Percentiles rank a stretch among this genome's conserved stretches.
phyloP scores from a whole-genome alignment of 1,140 invertebrate genomes.

The Neodiprion lecontei region DNA sequence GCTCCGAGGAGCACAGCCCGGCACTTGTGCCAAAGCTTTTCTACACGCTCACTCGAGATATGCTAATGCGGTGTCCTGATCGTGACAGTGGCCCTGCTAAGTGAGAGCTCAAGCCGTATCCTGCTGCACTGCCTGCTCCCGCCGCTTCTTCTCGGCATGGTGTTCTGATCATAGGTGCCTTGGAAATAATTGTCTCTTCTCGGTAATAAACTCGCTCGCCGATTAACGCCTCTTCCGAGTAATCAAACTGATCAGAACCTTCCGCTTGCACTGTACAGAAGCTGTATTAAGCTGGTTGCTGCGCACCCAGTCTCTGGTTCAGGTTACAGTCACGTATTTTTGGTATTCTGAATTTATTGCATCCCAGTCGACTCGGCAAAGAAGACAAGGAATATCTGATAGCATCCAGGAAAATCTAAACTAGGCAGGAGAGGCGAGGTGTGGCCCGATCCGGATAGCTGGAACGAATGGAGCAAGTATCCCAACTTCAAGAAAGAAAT shows the following conservation, averaged over 20 bases:
- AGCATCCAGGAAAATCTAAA: no score
- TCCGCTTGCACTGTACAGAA: no score
- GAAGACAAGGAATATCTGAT: no score
- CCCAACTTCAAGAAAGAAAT: no score
- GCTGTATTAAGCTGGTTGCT: no score
- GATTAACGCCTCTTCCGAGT: slow-evolving; percentile 41
- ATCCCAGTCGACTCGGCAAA: no score
- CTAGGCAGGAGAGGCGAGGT: no score
- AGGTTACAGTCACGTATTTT: no score
- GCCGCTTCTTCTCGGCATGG: slow-evolving; percentile 16
- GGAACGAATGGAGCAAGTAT: no score
- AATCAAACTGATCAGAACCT: slow-evolving; percentile 14
- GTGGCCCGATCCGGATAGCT: no score
- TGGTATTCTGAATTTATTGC: no score
- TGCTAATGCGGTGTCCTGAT: slow-evolving; percentile 45
- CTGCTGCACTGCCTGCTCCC: slow-evolving; percentile 17
- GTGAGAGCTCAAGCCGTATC: slow-evolving; percentile 45
- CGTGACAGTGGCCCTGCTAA: slow-evolving; percentile 44
- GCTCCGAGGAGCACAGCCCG: not conserved
- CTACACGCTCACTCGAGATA: slow-evolving; percentile 44
- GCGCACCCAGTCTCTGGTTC: no score
- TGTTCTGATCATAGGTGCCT: slow-evolving; percentile 7
- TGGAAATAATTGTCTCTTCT: slow-evolving; percentile 4
- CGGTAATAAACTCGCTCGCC: not conserved
- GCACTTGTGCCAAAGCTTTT: slow-evolving; percentile 17